phyloP scores from a whole-genome alignment of 2,797 vertebrate genomes.

The Sus cebifrons region DNA sequence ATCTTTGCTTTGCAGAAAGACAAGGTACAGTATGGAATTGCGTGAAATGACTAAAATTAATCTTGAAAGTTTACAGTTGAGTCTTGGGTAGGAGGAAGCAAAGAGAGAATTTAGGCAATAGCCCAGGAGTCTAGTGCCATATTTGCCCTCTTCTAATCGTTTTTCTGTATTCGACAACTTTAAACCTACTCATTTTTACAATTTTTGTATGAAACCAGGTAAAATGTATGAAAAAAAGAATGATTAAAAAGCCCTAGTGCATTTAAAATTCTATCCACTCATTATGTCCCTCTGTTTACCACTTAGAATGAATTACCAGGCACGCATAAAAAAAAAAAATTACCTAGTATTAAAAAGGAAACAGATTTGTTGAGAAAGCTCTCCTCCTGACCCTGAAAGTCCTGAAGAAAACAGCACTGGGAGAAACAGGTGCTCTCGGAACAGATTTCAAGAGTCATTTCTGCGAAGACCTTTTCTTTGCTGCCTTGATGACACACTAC shows the following conservation, averaged over 20 bases:
- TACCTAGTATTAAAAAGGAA: conserved; percentile 49
- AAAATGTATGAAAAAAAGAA: background rate
- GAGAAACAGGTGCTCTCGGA: conserved; percentile 69
- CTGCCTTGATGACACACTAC: conserved; percentile 8
- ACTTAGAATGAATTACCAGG: conserved; percentile 65
- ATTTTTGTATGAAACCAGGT: background rate
- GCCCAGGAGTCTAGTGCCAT: background rate
- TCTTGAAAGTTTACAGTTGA: background rate
- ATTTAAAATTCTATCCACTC: background rate
- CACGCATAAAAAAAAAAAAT: background rate
- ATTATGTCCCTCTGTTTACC: conserved; percentile 14
- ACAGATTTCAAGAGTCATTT: conserved; percentile 61
- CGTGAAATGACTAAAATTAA: conserved; percentile 55
- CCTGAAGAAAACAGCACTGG: conserved; percentile 43
- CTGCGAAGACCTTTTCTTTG: conserved; percentile 49
- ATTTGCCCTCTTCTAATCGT: background rate
- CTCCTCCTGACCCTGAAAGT: conserved; percentile 39
- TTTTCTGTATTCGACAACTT: background rate
- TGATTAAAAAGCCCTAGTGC: background rate
- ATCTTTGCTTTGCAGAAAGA: conserved; percentile 73
- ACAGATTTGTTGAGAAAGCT: background rate
- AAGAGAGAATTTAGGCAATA: background rate
- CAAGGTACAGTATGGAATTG: background rate
- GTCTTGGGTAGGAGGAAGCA: background rate
- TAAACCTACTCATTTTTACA: conserved; percentile 23